Evolutionary conservation across 2,888 invertebrate species (phyloP).

Genomic region (Tuta absoluta): DNA sequence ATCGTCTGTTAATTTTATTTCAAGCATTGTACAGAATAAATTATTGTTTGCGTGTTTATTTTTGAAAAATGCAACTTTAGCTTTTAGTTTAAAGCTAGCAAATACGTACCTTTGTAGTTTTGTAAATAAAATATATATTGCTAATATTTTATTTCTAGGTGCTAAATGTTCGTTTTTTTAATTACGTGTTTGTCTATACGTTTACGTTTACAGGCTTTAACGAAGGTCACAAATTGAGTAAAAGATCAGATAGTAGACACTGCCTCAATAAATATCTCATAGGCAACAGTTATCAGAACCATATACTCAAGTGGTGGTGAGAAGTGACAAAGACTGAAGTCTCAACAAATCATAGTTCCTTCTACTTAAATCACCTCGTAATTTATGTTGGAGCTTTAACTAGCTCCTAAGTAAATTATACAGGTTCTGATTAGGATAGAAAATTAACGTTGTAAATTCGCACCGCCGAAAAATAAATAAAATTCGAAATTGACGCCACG

Average conservation of each 20-base stretch:
- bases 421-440: conserved; percentile 82
- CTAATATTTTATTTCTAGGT: conserved; percentile 74
- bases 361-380: conserved; percentile 82
- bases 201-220: conserved; percentile 47
- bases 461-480: conserved; percentile 58
- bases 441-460: conserved; percentile 60
- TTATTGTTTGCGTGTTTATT: conserved; percentile 72
- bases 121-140: conserved; percentile 74
- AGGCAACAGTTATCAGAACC: conserved; percentile 78
- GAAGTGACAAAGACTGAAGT: conserved; percentile 71
- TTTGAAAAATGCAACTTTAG: conserved; percentile 62
- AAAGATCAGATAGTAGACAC: conserved; percentile 30
- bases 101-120: conserved; percentile 55
- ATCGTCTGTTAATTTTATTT: conserved; percentile 50
- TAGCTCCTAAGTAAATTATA: conserved; percentile 77
- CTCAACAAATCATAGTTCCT: conserved; percentile 66
- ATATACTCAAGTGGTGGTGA: conserved; percentile 66
- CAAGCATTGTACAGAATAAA: conserved; percentile 74
- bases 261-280: conserved; percentile 20
- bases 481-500: conserved; percentile 59
- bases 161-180: conserved; percentile 63
- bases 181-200: conserved; percentile 34
- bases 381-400: conserved; percentile 71
- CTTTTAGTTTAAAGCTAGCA: conserved; percentile 71
- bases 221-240: conserved; percentile 62